Evolutionary conservation across 2,113 vertebrate genomes (phyloP), one percentile per base, ranked within the genome.

Genomic region (Suncus etruscus): DNA sequence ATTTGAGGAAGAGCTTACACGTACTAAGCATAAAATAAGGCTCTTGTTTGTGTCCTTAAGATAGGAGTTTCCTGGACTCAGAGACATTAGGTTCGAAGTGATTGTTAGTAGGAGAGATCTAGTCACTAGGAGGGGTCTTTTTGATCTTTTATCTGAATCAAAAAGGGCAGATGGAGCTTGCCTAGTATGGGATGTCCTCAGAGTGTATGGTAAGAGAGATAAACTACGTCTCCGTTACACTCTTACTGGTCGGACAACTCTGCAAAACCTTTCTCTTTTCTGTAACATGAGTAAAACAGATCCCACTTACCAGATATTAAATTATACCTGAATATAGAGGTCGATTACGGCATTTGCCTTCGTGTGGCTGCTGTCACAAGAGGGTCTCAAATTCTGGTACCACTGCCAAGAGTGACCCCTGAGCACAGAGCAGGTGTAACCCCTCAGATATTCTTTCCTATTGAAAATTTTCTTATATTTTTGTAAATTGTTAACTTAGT

Each of bases 201-300:
- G 54, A 31, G 16, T 39, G 15, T 69, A 54, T 48, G 11, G 48
- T 48, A 58, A 48, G 4, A 61, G 16, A 81, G 14, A 39, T 6
- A 31, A 61, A 50, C 45, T 29, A 24, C 1, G 0, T 58, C 25
- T 54, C 14, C 0, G 0, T 0, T 83, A 47, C 18, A n/a, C 69
- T 84, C 25, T 61, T 20, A 24, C 32, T 73, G 18, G 6, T 6
- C 50, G 48, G 16, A 27, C 27, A n/a, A 5, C 7, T 48, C 39
- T 32, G n/a, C 45, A 51, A 50, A 50, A 32, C 11, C n/a, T 75
- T 63, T 29, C 22, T 69, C 8, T 29, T 14, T 24, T 18, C 4
- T 39, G 45, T 11, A 16, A 16, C 39, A 3, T 0, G 32, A 25
- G 8, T 22, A 0, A 4, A 45, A 8, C 14, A 31, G 48, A 68